Percentiles rank a stretch among this genome's conserved stretches.
These are phyloP conservation scores for Grantiella picta DNA, from an alignment of 2,113 vertebrate species.

Conservation along the genomic window DNA sequence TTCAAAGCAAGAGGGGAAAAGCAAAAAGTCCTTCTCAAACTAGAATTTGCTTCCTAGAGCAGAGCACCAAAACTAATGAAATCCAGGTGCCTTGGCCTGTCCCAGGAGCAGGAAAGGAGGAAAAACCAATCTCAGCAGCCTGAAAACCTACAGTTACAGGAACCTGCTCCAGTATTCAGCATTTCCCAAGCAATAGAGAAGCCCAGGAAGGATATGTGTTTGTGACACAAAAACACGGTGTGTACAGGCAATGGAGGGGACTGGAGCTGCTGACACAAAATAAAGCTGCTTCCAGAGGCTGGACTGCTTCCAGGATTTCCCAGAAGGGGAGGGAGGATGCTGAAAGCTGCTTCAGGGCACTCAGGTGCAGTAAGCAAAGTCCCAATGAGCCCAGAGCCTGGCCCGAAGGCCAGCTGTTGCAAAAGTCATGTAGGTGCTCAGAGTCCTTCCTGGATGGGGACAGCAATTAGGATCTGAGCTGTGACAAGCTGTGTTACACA, in stretches of 20 bases:
- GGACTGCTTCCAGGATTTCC: not conserved
- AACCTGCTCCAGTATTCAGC: not conserved
- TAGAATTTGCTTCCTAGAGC: not conserved
- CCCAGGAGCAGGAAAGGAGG: not conserved
- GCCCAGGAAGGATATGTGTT: not conserved
- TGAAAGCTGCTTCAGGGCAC: not conserved
- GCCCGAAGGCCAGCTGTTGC: not conserved
- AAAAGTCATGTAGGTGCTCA: not conserved
- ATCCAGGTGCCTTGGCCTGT: slow-evolving; percentile 29
- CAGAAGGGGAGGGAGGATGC: not conserved
- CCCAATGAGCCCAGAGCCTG: fast-evolving
- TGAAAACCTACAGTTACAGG: not conserved
- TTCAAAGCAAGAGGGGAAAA: slow-evolving; percentile 28
- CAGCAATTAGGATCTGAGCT: not conserved
- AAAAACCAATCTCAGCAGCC: not conserved
- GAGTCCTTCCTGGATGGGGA: not conserved
- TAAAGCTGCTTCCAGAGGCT: not conserved
- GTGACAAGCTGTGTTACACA: not conserved
- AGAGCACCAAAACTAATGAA: slow-evolving; percentile 1
- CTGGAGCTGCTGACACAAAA: not conserved
- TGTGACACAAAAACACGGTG: fast-evolving
- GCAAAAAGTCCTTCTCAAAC: not conserved
- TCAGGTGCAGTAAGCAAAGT: not conserved
- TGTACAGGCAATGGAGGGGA: not conserved
- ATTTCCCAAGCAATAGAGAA: not conserved